Evolutionary conservation across 2,888 invertebrate species (phyloP), one percentile per base, ranked within the genome.

Genomic region (Brassicogethes aeneus): DNA sequence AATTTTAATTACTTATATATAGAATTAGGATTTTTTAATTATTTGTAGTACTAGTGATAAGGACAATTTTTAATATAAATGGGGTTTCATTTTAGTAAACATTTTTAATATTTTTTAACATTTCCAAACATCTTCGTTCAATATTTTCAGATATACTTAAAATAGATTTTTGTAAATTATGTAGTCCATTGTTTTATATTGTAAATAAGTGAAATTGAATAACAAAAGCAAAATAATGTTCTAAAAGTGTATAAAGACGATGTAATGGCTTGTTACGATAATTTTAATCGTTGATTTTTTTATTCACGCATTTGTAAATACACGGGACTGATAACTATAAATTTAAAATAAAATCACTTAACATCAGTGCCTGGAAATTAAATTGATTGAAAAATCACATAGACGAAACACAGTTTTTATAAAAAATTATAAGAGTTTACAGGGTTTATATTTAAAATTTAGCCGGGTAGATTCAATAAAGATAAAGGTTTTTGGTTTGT

Each of bases 231-330:
- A 45, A 37, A 37, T 37, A 39, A 37, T 32, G 39, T 42, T 45
- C 40, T 39, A 36, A 43, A 36, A 40, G 10, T 40, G 37, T 40
- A 37, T 39, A 42, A 43, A 43, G 31, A 36, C 30, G 17, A 23
- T 23, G 23, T 23, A 23, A 23, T 23, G 5, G 23, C 23, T 23
- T 23, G 10, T 23, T 23, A 23, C 5, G 10, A 23, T 23, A 23
- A 23, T 23, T 23, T 23, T 7, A 7, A 7, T 10, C 5, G 5
- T 23, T 7, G 5, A 23, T 10, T 23, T 7, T 7, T 23, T 23
- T 23, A 7, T 29, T 48, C 57, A 56, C 57, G 58, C 56, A 50
- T 50, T 48, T 62, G 60, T 60, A 60, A 39, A 62, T 59, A 61
- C 59, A 62, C 61, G 52, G 56, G 54, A 61, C 61, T 61, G 61